Base-by-base conservation (phyloP, 1,140 invertebrate genomes). In the Pseudoatta argentina region DNA sequence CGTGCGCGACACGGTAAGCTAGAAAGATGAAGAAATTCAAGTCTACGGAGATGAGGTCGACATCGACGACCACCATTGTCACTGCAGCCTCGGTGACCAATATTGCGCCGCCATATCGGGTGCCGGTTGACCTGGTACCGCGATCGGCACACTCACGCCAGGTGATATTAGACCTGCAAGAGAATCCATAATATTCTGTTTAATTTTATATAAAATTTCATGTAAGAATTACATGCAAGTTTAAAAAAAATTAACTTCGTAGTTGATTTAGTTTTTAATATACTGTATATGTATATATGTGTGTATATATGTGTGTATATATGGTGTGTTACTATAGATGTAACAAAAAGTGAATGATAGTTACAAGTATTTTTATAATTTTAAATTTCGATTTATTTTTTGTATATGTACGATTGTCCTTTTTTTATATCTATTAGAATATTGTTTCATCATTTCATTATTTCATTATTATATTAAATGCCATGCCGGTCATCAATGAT, bases 71-170 rank as follows among this genome's bases (percentile, higher is more conserved):
- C 93, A 95, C 95, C 94, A 95, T 92, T 94, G 94, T 96, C 96
- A 97, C 96, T 97, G 96, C 53, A 97, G 92, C 90, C 97, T 95
- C 27, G 96, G 96, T 69, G 94, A 94, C 97, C 97, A 97, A 90
- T 97, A 97, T 92, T 97, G 96, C 82, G 96, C 96, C 72, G 96
- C 94, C 96, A 97, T 96, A 86, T 97, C 96, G 57, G 94, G 94
- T 75, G 95, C 95, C 39, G 95, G 95, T 81, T 96, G 96, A 48
- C 97, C 97, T 12, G 97, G 97, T 66, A 97, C 96, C 89, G 97
- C 97, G 51, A 97, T 96, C 10, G 97, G 97, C 3, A 97, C 97
- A 59, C 96, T 97, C n/a, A 97, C 96, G 39, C 97, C 97, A 12
- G 97, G 97, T 16, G 97, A 97, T 92, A 97, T 97, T 75, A 97